Base-by-base conservation (phyloP, 1,140 invertebrate genomes). In the Aphidius gifuensis region DNA sequence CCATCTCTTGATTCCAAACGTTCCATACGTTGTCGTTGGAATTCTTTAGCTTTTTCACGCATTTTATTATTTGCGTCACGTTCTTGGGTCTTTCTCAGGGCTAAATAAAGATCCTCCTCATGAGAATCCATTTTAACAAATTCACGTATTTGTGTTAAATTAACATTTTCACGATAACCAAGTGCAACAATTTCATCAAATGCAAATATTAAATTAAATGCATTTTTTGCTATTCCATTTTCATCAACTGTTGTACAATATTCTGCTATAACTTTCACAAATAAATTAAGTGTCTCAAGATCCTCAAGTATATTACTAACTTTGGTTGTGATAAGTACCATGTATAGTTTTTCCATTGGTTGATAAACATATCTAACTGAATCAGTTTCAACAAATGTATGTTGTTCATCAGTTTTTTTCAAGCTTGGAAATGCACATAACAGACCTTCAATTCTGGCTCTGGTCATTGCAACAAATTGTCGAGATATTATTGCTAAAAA, bases 111-210 rank as follows among this genome's bases (percentile, higher is more conserved):
- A 73, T 97, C 95, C 79, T 99, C 97, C 82, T 99, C 97, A 69
- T 99, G 97, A 3, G 97, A 99, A 80, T 99, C 97, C 98, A 99
- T 99, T 80, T 99, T 96, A 5, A 98, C 97, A 82, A 98, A 99
- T 42, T 97, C 99, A 68, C 96, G 86, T 55, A 99, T 97, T 84
- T 99, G 97, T 45, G 96, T 93, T 68, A 99, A 83, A 83, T 98
- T 99, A 2, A 99, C 97, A 85, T 91, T 98, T 84, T 99, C 97
- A 65, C 97, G 87, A 79, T 99, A 99, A 4, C 98, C 97, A 4
- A 99, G 80, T 5, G 97, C 96, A 32, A 99, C 96, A 75, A 99
- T 98, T 84, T 99, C 98, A 84, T 99, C 98, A 83, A 99, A 99
- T 5, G 98, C 98, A 85, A 99, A 99, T 70, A 99, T 94, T 49